Evolutionary conservation across 2,797 vertebrate species (phyloP), one percentile per base, ranked within the genome.

Genomic region (Microcaecilia unicolor): DNA sequence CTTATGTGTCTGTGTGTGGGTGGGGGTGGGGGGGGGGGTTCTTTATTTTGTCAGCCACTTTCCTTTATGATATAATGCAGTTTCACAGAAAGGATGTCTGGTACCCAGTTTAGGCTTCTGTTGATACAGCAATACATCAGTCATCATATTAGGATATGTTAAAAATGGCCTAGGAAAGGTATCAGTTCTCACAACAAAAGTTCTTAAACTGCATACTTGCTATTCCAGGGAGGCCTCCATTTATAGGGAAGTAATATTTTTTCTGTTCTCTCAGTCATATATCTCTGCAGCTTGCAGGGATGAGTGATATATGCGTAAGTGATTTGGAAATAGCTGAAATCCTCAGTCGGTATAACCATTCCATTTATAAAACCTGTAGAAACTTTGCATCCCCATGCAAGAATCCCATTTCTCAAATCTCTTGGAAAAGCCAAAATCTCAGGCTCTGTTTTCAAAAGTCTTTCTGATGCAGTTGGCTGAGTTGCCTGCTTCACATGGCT

Each of bases 131-230:
- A 22, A 9, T 21, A 21, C 41, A 25, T 44, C 41, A 36, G 34
- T 44, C 41, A 31, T 44, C 41, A n/a, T 36, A 44, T 14, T 18
- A 15, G 18, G 33, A 36, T 36, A 26, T 44, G 28, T 33, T 30
- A 36, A 34, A n/a, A 37, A 41, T 15, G 28, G 30, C 33, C 31
- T 34, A 24, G 33, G 21, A 31, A 17, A 31, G 41, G 41, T 44
- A 44, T 36, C 31, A 18, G 31, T 44, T 25, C 41, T 42, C n/a
- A 25, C 5, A 44, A 44, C 44, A 24, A 31, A 31, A 44, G 44
- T 44, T n/a, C n/a, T n/a, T n/a, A 44, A 37, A 44, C 41, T 10
- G 18, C 33, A 44, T 44, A 44, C 41, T 44, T 44, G 18, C 14
- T 31, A 25, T 31, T 25, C 41, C 41, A 31, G 27, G 8, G 41